A percentile compares a stretch with the other conserved stretches of the same genome.
Conservation (phyloP, 2,888 invertebrate genomes). For the Drosophila siamana region DNA sequence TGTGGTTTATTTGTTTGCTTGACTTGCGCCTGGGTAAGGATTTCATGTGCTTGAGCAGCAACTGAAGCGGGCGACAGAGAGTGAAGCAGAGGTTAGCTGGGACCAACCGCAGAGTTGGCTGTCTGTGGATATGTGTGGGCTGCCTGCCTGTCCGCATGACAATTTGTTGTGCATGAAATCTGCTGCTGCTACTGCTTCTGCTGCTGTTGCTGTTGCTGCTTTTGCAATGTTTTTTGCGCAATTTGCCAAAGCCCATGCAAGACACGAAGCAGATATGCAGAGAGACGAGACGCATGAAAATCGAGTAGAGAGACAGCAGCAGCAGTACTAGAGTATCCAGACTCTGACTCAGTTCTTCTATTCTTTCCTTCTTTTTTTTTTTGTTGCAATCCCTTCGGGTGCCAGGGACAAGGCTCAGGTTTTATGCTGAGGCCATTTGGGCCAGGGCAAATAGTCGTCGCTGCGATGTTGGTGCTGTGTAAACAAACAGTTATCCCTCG, state of each 20-base stretch:
- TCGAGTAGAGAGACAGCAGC: slow-evolving; percentile 46
- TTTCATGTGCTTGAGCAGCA: slow-evolving; percentile 76
- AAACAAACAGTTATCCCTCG: slow-evolving; percentile 78
- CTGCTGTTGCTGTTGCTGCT: slow-evolving; percentile 47
- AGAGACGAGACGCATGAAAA: slow-evolving; percentile 45
- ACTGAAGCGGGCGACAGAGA: slow-evolving; percentile 17
- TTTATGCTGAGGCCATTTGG: slow-evolving; percentile 44
- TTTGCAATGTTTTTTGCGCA: slow-evolving; percentile 74
- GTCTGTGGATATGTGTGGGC: slow-evolving; percentile 54
- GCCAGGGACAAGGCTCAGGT: slow-evolving; percentile 34
- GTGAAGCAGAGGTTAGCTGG: slow-evolving; percentile 9
- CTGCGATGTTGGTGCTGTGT: slow-evolving; percentile 49
- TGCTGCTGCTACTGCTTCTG: slow-evolving; percentile 60
- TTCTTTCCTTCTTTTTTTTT: no score
- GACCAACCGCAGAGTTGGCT: slow-evolving; percentile 71
- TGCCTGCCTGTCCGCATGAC: slow-evolving; percentile 78
- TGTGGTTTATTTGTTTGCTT: slow-evolving; percentile 79
- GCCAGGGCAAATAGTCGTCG: slow-evolving; percentile 67
- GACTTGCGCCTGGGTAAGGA: slow-evolving; percentile 78
- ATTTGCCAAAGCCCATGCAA: slow-evolving; percentile 77
- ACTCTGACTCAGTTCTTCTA: slow-evolving; percentile 8
- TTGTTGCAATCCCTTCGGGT: slow-evolving; percentile 22
- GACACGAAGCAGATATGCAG: slow-evolving; percentile 62
- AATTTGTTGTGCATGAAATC: slow-evolving; percentile 79
- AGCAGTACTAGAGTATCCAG: background rate